A percentile compares a stretch with the other conserved stretches of the same genome.
Evolutionary conservation across 2,797 vertebrate species (phyloP).

Genomic region (Anolis apletophallus): DNA sequence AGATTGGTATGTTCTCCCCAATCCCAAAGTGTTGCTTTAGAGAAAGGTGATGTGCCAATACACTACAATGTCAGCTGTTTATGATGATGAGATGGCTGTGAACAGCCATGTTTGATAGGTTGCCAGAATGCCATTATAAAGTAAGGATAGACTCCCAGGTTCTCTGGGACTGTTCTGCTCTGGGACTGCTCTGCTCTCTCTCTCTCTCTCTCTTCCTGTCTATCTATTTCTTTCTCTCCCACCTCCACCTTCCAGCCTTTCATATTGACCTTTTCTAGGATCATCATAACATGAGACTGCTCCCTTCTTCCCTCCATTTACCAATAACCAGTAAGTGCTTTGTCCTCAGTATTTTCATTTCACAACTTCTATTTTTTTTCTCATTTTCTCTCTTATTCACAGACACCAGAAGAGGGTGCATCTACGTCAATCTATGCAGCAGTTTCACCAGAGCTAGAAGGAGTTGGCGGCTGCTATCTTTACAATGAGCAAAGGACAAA

Average conservation of each 20-base stretch:
- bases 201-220: background rate
- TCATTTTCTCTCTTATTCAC: slow-evolving; percentile 37
- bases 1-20: no score
- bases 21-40: no score
- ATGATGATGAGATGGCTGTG: no score
- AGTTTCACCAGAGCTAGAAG: slow-evolving; percentile 83
- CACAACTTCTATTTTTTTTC: background rate
- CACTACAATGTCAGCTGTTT: no score
- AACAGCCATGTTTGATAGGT: no score
- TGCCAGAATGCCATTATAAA: no score
- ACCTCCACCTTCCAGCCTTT: no score
- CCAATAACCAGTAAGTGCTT: background rate
- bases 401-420: slow-evolving; percentile 92
- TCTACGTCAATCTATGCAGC: slow-evolving; percentile 84
- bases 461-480: slow-evolving; percentile 85
- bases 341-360: background rate
- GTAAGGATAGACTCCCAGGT: background rate
- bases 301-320: background rate
- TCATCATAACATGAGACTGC: slow-evolving; percentile 2
- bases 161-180: background rate
- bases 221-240: background rate
- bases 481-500: slow-evolving; percentile 84
- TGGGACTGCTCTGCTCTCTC: no score
- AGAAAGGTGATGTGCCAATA: no score
- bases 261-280: background rate